Evolutionary conservation across 2,113 vertebrate genomes (phyloP), one percentile per base, ranked within the genome.

Genomic region (Leptobrachium leishanense): DNA sequence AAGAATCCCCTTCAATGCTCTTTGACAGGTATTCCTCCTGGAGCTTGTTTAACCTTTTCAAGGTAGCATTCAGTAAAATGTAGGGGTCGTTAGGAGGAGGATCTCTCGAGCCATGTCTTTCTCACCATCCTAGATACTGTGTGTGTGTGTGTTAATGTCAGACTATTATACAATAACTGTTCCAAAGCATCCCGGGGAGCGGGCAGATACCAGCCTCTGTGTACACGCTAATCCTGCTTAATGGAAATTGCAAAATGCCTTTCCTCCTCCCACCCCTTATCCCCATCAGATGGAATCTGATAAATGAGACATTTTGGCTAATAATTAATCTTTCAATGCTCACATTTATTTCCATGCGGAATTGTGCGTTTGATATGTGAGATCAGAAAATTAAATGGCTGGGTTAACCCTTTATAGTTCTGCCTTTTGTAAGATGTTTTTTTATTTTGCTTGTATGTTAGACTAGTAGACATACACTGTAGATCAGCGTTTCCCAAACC

Each of bases 301-400:
- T 75, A 75, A 75, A 75, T 75, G 40, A 75, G 74, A 76, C 74
- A 54, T 76, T 76, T 4, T 43, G 46, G 64, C 31, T 76, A 75
- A 75, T 75, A 76, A 76, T 76, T 67, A 55, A 59, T 53, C 50
- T 67, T 67, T 53, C 11, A 54, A 1, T 20, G 46, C 40, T 46
- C 0, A 5, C 12, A 20, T 31, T 64, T 75, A 75, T 75, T 75
- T 53, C 43, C 46, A 50, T 50, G 46, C 8, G 46, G 46, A 50
- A 4, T 50, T 50, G 46, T 63, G 57, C 31, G 42, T 63, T 64
- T 74, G 59, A 75, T 75, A 31, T 46, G 3, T 64, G 3, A 3
- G 31, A 76, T 76, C 74, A 54, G 44, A 54, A 63, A 12, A 5
- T 5, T 39, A 62, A 1, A 20, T 11, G 10, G 13, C 39, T 6